These are phyloP conservation scores for Aptenodytes forsteri DNA, from an alignment of 2,113 vertebrate species.

Conservation along the genomic window DNA sequence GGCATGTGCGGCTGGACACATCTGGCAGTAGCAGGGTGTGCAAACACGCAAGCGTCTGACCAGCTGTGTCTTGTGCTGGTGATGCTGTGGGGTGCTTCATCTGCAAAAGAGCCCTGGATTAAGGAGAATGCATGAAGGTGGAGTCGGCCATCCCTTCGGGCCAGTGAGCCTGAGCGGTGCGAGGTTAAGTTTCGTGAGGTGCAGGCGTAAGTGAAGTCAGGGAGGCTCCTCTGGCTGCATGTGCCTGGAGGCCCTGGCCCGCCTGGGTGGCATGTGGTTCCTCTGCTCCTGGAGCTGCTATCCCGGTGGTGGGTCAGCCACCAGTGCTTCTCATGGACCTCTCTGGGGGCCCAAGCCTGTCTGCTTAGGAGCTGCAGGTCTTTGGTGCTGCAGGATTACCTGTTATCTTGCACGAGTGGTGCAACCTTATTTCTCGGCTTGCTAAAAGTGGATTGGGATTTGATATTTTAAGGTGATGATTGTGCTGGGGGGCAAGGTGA, in stretches of 20 bases:
- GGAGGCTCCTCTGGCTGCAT: background rate
- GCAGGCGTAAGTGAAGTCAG: no score
- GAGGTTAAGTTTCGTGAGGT: background rate
- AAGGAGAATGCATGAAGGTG: accelerated
- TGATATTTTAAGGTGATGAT: background rate
- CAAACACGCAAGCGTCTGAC: background rate
- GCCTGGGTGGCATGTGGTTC: accelerated
- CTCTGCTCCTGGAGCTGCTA: background rate
- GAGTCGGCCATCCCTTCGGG: background rate
- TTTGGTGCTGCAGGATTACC: background rate
- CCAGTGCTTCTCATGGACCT: background rate
- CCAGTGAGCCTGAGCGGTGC: accelerated
- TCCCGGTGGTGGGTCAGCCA: background rate
- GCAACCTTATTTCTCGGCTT: background rate
- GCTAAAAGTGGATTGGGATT: background rate
- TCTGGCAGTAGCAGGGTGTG: background rate
- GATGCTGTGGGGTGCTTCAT: accelerated
- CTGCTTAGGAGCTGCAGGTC: background rate
- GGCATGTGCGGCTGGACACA: background rate
- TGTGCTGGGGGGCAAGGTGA: background rate
- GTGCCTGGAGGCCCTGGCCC: background rate
- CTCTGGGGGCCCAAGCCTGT: no score
- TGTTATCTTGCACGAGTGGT: background rate
- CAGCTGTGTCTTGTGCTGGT: background rate
- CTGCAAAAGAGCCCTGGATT: background rate